Base-by-base conservation (phyloP, 2,113 vertebrate genomes). In the Bungarus multicinctus region DNA sequence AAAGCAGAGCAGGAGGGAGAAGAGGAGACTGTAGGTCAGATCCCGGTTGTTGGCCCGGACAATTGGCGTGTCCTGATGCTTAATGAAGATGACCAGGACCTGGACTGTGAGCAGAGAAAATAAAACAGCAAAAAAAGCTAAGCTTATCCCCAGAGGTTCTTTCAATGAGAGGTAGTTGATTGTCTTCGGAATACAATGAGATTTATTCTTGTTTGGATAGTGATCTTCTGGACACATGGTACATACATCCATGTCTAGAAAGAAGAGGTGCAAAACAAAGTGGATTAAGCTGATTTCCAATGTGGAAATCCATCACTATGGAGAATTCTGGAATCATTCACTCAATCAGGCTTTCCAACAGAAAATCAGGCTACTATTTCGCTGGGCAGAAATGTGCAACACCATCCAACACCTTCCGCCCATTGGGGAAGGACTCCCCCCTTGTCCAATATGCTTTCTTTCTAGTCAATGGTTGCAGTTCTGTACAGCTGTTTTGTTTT, bases 41-140 rank as follows among this genome's bases (percentile, higher is more conserved):
- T 69, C 60, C 27, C 74, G 88, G 64, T 94, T 95, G 58, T 95
- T 95, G 34, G 94, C 94, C 74, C 85, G 94, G 34, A 95, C 92
- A 6, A 95, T 60, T 12, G 93, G 92, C 0, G 91, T 95, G 11
- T 91, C 39, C 64, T 90, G 94, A 86, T 94, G 45, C 47, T 69
- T 74, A 54, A 93, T 23, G 87, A 95, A 93, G 30, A 95, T 85
- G 57, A 20, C 91, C 7, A 89, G 50, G 53, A 95, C 89, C 9
- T 81, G 27, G 23, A 45, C 53, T 64, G 94, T 92, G 39, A 93
- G 81, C 3, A 94, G 53, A 55, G 89, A 91, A 43, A 89, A 93
- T 11, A 74, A 3, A 4, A 89, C n/a, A 55, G 90, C 22, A 5
- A 92, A 30, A 5, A 58, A 20, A 2, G 90, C 30, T 39, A 95